Evolutionary conservation across 2,113 vertebrate species (phyloP).

Genomic region (Protomyctophum bolini): DNA sequence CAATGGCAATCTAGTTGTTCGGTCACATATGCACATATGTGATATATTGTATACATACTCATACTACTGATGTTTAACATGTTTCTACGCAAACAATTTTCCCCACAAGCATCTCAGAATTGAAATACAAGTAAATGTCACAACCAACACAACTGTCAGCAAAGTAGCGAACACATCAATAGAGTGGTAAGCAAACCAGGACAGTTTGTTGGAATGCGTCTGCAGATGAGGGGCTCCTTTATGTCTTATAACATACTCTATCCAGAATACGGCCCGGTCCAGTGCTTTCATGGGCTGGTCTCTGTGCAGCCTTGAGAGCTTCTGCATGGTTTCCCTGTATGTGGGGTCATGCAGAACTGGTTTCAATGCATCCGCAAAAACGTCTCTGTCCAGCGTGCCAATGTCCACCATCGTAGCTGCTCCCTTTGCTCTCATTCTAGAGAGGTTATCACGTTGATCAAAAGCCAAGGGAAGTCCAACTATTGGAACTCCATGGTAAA

Average conservation of each 20-base stretch:
- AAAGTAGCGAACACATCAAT: slow-evolving; percentile 81
- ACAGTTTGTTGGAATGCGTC: slow-evolving; percentile 83
- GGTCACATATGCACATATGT: too few species aligned
- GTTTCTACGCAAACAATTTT: slow-evolving; percentile 40
- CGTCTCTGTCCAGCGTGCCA: slow-evolving; percentile 48
- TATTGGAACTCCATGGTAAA: slow-evolving; percentile 73
- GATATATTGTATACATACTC: too few species aligned
- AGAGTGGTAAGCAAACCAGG: slow-evolving; percentile 89
- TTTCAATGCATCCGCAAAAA: slow-evolving; percentile 62
- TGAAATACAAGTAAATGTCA: slow-evolving; percentile 33
- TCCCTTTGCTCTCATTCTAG: slow-evolving; percentile 65
- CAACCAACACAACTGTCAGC: slow-evolving; percentile 31
- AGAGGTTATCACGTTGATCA: slow-evolving; percentile 75
- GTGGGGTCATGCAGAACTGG: slow-evolving; percentile 60
- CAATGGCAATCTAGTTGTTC: too few species aligned
- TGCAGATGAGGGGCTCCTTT: slow-evolving; percentile 87
- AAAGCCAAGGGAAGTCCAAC: slow-evolving; percentile 72
- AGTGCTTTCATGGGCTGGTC: slow-evolving; percentile 89
- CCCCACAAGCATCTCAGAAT: slow-evolving; percentile 49
- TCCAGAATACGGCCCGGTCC: slow-evolving; percentile 89
- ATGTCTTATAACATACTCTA: slow-evolving; percentile 91
- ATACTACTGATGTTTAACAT: slow-evolving; percentile 63
- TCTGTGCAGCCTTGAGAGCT: slow-evolving; percentile 84
- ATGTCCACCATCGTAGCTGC: slow-evolving; percentile 67
- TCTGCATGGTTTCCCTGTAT: slow-evolving; percentile 89